phyloP scores from a whole-genome alignment of 2,113 vertebrate species.

The Dasyornis broadbenti region DNA sequence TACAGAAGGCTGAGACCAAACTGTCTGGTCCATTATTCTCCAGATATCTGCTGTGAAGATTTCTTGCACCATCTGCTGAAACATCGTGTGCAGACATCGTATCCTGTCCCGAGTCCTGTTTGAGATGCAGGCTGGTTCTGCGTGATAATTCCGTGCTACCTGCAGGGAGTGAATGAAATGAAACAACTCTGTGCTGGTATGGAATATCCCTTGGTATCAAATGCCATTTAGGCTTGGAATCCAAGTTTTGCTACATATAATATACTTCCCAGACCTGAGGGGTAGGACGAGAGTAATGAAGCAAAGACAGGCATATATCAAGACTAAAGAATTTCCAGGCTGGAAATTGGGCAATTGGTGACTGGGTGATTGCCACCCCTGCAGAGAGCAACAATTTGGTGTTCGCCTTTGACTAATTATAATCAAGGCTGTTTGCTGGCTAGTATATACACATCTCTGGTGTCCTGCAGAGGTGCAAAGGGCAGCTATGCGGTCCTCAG shows the following conservation, averaged over 20 bases:
- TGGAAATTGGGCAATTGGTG: not conserved
- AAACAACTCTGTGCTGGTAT: not conserved
- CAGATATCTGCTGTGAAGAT: not conserved
- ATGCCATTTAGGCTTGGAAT: not conserved
- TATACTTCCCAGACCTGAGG: not conserved
- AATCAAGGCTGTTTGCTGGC: not conserved
- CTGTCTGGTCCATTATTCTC: not conserved
- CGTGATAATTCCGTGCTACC: not conserved
- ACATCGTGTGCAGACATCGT: rapidly evolving
- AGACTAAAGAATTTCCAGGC: not conserved
- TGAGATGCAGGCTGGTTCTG: not conserved
- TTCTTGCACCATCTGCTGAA: not conserved
- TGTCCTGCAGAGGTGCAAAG: not conserved
- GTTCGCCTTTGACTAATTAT: not conserved
- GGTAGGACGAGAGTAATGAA: not conserved
- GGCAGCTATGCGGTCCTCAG: not conserved
- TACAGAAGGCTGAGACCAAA: not conserved
- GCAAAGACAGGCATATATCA: not conserved
- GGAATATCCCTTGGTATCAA: not conserved
- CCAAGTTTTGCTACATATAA: not conserved
- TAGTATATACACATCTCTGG: not conserved
- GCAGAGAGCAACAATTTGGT: not conserved
- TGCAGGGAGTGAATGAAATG: not conserved
- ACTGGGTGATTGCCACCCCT: not conserved
- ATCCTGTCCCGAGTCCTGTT: not conserved